Conservation (phyloP, 2,113 vertebrate genomes). For the Prolemur simus region DNA sequence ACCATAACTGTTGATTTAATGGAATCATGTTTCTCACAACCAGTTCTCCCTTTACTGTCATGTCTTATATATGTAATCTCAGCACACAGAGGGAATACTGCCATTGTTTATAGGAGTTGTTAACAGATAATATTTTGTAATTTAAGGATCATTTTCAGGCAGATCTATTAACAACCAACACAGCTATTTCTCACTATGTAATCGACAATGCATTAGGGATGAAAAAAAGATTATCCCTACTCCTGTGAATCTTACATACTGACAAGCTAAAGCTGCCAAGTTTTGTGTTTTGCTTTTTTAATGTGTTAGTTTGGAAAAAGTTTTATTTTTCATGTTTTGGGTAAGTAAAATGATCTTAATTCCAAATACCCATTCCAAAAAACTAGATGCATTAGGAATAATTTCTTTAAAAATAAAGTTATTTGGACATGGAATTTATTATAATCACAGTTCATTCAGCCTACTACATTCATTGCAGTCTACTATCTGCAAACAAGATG, state of each 20-base stretch:
- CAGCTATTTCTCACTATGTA: neutral
- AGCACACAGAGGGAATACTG: neutral
- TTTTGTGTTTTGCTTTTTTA: neutral
- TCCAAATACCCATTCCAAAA: conserved; percentile 31
- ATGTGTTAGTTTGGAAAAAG: neutral
- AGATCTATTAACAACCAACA: conserved; percentile 11
- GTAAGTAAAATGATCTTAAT: conserved; percentile 37
- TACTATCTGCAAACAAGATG: neutral
- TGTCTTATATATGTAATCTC: neutral
- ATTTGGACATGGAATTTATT: neutral
- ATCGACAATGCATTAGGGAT: neutral
- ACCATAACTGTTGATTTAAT: conserved; percentile 21
- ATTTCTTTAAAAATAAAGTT: conserved; percentile 32
- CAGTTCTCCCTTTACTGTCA: neutral
- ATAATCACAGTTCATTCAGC: neutral
- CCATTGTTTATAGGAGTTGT: neutral
- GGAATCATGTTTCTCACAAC: conserved; percentile 5
- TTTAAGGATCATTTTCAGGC: conserved; percentile 44
- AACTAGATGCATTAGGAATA: neutral
- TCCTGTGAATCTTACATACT: neutral
- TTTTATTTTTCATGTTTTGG: neutral
- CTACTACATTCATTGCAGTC: neutral
- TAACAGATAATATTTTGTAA: conserved; percentile 26
- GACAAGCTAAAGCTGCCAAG: neutral
- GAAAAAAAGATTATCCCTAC: neutral